Percentiles rank a stretch among this genome's conserved stretches.
Conservation (phyloP, 2,888 invertebrate species). For the Papilio gigon region DNA sequence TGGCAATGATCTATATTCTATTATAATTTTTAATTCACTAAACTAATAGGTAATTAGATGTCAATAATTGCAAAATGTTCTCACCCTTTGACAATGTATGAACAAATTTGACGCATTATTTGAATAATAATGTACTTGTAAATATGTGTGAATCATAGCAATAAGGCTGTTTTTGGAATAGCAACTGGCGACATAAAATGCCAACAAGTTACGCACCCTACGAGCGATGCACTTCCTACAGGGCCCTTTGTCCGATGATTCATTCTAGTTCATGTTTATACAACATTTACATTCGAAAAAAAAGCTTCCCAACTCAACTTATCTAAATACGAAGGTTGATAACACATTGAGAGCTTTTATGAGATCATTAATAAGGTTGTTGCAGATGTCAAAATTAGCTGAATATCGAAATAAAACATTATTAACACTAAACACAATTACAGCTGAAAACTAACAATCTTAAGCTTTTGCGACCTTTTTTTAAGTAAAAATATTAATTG, state of each 20-base stretch:
- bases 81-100: not conserved
- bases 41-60: no score
- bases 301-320: slow-evolving; percentile 25
- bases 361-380: not conserved
- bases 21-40: no score
- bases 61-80: no score
- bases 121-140: not conserved
- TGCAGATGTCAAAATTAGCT: no score
- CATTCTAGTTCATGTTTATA: slow-evolving; percentile 24
- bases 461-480: no score
- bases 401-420: no score
- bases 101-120: slow-evolving; percentile 6
- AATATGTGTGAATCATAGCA: not conserved
- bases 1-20: no score
- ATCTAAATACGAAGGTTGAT: slow-evolving; percentile 9
- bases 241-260: slow-evolving; percentile 38
- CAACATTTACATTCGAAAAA: slow-evolving; percentile 19
- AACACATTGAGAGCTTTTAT: not conserved
- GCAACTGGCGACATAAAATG: slow-evolving; percentile 20
- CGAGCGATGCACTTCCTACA: slow-evolving; percentile 29
- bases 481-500: no score
- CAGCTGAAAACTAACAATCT: no score
- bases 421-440: no score
- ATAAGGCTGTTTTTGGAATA: not conserved
- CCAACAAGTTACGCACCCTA: slow-evolving; percentile 21